These are phyloP conservation scores for Chrysina gloriosa DNA, from an alignment of 2,888 invertebrate genomes.

Conservation along the genomic window DNA sequence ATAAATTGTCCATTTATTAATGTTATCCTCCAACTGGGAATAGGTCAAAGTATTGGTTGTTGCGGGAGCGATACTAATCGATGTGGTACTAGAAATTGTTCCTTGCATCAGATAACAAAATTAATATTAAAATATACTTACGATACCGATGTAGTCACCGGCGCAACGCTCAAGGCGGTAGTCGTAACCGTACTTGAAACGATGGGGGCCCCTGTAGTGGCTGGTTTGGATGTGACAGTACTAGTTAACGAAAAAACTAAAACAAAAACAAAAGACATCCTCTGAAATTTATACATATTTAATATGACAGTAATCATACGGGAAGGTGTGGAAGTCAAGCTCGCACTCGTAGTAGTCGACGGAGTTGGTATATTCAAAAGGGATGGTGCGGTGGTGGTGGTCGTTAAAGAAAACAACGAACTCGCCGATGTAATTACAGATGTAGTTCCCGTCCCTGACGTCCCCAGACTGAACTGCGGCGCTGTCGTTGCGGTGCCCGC, in stretches of 20 bases:
- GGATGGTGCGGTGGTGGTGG: conserved; percentile 30
- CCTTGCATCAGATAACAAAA: no score
- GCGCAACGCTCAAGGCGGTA: conserved; percentile 29
- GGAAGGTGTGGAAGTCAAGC: conserved; percentile 47
- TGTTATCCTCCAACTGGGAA: conserved; percentile 87
- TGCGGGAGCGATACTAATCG: conserved; percentile 55
- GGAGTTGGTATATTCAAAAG: conserved; percentile 24
- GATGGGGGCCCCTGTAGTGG: background rate
- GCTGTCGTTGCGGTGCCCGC: conserved; percentile 36
- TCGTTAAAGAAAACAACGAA: conserved; percentile 31
- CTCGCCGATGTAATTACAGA: conserved; percentile 32
- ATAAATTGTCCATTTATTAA: conserved; percentile 95
- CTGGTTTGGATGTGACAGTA: background rate
- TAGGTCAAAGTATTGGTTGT: conserved; percentile 74
- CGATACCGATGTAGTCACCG: conserved; percentile 37
- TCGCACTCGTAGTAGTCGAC: conserved; percentile 44
- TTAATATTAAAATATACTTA: conserved; percentile 12
- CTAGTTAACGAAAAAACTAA: background rate
- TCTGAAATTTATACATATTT: background rate
- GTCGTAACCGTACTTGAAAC: background rate
- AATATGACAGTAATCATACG: background rate
- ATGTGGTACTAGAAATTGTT: conserved; percentile 41
- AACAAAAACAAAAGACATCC: no score
- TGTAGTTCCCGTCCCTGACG: conserved; percentile 25
- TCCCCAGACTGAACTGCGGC: conserved; percentile 47